These are phyloP conservation scores for Apodemus speciosus DNA, from an alignment of 2,113 vertebrate species.

Conservation along the genomic window DNA sequence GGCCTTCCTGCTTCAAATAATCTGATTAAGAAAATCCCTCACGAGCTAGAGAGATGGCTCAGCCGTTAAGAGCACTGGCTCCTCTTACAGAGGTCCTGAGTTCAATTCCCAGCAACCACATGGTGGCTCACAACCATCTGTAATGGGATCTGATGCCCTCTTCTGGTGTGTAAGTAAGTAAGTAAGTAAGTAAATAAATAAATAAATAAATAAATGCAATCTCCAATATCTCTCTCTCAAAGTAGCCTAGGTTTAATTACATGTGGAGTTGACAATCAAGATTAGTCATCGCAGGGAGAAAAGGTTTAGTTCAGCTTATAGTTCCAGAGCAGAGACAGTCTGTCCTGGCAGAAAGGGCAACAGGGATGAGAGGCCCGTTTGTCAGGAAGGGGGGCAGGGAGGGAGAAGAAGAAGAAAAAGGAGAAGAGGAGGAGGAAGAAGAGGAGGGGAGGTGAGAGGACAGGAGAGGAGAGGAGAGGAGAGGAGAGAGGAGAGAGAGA, in stretches of 20 bases:
- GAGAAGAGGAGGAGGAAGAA: not conserved
- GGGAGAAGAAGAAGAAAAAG: accelerated
- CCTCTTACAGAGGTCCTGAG: too few species aligned
- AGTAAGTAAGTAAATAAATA: too few species aligned
- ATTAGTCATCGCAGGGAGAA: not conserved
- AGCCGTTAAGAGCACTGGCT: too few species aligned
- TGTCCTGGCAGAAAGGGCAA: not conserved
- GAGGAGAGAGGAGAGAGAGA: too few species aligned
- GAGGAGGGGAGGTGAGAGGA: too few species aligned
- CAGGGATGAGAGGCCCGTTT: not conserved
- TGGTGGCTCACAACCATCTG: too few species aligned
- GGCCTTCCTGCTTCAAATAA: not conserved
- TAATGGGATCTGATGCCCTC: too few species aligned
- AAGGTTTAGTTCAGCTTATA: not conserved
- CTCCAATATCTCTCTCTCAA: not conserved
- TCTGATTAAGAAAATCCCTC: not conserved
- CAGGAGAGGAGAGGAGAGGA: not conserved
- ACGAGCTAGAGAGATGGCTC: too few species aligned
- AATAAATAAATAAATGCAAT: too few species aligned
- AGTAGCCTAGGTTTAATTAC: not conserved
- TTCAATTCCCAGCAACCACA: too few species aligned
- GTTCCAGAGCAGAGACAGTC: not conserved
- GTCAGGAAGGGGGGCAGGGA: not conserved
- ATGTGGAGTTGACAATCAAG: not conserved
- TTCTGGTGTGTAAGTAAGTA: too few species aligned